Base-by-base conservation (phyloP, 2,113 vertebrate species). In the Otolemur garnettii region DNA sequence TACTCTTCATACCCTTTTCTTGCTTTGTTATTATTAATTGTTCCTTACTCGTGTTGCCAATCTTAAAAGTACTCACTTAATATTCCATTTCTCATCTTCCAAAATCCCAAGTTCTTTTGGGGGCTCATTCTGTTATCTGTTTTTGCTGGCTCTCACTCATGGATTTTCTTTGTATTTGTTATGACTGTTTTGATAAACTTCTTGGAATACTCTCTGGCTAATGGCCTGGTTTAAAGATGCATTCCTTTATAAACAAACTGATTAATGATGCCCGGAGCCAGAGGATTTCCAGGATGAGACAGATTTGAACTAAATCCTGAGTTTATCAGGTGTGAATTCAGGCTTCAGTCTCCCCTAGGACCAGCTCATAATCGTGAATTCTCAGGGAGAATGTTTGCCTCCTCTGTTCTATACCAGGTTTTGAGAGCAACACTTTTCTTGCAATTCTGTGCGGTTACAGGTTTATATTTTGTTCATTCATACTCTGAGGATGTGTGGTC, bases 121-220 rank as follows among this genome's bases (percentile, higher is more conserved):
- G 53, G 11, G 4, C 13, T 68, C 7, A 18, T 71, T 79, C 45
- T 72, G 14, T 12, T 57, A 1, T n/a, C 24, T 85, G 62, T 50
- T 92, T 71, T 38, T 72, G 24, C 10, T 35, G 10, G 22, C 50
- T 95, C 79, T 85, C 19, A 85, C 26, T 85, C 13, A 72, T 14
- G 22, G 12, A 71, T 28, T 83, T 87, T 57, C 22, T 87, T 33
- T 35, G 30, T 45, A n/a, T 35, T 28, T 3, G 77, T 0, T 87
- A 35, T 82, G 87, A 89, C 78, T 90, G 62, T 28, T 92, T 90
- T 53, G 13, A 15, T 90, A 30, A 42, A 75, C 64, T n/a, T 91
- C 30, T 81, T 45, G 6, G 35, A 72, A 90, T 13, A 72, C 89
- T 90, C 71, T 78, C 4, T 69, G 2, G 30, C 62, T 78, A 87